phyloP scores from a whole-genome alignment of 2,113 vertebrate genomes.

The Protobothrops flavoviridis region DNA sequence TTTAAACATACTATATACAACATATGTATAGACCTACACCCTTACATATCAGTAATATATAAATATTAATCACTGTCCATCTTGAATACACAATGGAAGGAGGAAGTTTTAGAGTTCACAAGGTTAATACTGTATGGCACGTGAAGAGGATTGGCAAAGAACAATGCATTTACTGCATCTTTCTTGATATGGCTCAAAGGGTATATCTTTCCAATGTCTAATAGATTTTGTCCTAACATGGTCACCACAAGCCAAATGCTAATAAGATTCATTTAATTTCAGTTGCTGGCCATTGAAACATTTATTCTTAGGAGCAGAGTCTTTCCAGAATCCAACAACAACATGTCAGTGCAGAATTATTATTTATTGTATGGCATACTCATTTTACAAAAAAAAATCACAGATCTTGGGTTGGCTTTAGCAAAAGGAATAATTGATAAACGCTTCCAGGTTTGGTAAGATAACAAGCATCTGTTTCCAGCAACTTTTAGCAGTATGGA shows the following conservation, averaged over 20 bases:
- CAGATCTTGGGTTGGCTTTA: conserved; percentile 63
- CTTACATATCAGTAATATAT: too few species aligned
- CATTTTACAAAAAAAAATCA: conserved; percentile 68
- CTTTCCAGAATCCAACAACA: conserved; percentile 60
- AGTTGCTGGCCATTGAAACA: conserved; percentile 70
- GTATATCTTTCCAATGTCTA: conserved; percentile 47
- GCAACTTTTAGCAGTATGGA: conserved; percentile 8
- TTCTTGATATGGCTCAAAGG: conserved; percentile 12
- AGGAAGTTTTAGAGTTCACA: too few species aligned
- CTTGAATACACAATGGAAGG: too few species aligned
- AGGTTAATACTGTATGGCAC: too few species aligned
- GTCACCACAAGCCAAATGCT: conserved; percentile 61
- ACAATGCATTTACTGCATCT: fast-evolving
- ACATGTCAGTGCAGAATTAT: conserved; percentile 69
- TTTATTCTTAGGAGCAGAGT: conserved; percentile 64
- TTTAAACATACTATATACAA: too few species aligned
- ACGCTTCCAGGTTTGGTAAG: conserved; percentile 44
- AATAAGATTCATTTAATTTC: conserved; percentile 74
- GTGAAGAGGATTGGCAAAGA: not conserved
- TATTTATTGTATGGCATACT: conserved; percentile 72
- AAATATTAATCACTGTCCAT: too few species aligned
- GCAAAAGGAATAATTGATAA: conserved; percentile 68
- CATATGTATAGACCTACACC: too few species aligned
- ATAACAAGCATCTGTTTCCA: conserved; percentile 32
- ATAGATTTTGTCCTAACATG: conserved; percentile 60